phyloP scores from a whole-genome alignment of 2,888 invertebrate genomes.

The Drosophila suboccidentalis region DNA sequence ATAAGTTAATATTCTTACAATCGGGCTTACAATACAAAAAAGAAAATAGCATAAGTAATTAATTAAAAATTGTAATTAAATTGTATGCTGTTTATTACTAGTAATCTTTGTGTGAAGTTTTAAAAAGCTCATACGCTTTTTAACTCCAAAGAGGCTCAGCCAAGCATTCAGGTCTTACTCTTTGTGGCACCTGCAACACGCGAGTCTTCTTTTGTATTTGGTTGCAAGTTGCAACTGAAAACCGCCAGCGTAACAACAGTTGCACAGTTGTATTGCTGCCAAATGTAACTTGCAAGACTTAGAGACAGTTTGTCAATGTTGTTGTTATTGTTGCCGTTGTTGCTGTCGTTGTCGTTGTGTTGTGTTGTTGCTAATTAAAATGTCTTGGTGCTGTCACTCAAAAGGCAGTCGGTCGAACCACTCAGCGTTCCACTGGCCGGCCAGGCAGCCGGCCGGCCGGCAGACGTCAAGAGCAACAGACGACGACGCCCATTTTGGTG shows the following conservation, averaged over 20 bases:
- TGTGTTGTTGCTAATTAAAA: conserved; percentile 70
- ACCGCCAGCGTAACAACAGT: conserved; percentile 67
- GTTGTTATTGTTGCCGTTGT: neutral
- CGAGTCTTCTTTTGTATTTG: conserved; percentile 35
- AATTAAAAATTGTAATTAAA: neutral
- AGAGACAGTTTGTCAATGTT: no score
- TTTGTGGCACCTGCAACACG: conserved; percentile 21
- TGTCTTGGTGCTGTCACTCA: conserved; percentile 78
- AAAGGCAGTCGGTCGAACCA: conserved; percentile 60
- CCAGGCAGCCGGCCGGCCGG: conserved; percentile 25
- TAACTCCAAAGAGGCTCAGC: conserved; percentile 26
- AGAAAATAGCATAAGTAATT: no score
- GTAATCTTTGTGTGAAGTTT: neutral
- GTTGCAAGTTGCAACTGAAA: conserved; percentile 39
- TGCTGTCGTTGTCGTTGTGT: conserved; percentile 14
- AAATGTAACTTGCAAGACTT: conserved; percentile 69
- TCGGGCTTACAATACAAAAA: no score
- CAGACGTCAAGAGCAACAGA: conserved; percentile 31
- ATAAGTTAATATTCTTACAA: no score
- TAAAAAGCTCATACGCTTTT: conserved; percentile 27
- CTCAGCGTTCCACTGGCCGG: conserved; percentile 30
- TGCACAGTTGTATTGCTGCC: conserved; percentile 55
- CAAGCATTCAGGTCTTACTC: conserved; percentile 17
- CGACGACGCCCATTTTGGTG: conserved; percentile 72
- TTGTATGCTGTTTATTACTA: neutral